Percentiles rank a stretch among this genome's conserved stretches.
phyloP scores from a whole-genome alignment of 1,140 invertebrate genomes.

The Drosophila bocki region DNA sequence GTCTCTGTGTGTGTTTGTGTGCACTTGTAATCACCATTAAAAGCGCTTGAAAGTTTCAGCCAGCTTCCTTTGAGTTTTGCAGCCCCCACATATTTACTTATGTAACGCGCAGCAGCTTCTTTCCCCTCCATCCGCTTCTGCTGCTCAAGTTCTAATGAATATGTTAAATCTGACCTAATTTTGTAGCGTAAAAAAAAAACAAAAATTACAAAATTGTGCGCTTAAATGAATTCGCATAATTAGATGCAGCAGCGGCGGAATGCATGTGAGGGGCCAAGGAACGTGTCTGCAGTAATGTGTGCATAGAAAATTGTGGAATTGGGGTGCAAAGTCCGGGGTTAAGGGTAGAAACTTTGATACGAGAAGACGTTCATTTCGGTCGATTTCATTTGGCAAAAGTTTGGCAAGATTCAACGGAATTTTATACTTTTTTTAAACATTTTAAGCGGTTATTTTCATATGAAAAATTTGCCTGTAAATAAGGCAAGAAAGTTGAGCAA shows the following conservation, averaged over 20 bases:
- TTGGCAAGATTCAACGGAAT: background rate
- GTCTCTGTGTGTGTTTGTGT: slow-evolving; percentile 16
- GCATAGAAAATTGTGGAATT: background rate
- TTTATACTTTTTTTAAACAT: background rate
- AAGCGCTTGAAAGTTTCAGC: slow-evolving; percentile 69
- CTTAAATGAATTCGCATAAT: slow-evolving; percentile 82
- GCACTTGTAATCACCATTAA: slow-evolving; percentile 81
- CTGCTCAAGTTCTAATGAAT: slow-evolving; percentile 72
- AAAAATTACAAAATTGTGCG: slow-evolving; percentile 55
- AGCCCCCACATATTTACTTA: slow-evolving; percentile 33
- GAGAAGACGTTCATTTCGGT: slow-evolving; percentile 11
- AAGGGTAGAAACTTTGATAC: slow-evolving; percentile 13
- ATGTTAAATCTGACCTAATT: slow-evolving; percentile 83
- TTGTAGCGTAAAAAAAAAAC: slow-evolving; percentile 33
- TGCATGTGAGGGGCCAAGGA: background rate
- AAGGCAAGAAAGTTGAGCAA: slow-evolving; percentile 20
- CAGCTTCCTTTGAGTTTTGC: slow-evolving; percentile 48
- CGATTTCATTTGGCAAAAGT: slow-evolving; percentile 29
- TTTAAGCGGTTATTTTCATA: background rate
- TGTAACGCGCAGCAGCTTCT: slow-evolving; percentile 26
- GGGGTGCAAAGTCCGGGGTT: slow-evolving; percentile 29
- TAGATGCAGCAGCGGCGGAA: slow-evolving; percentile 56
- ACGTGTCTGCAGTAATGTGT: slow-evolving; percentile 35
- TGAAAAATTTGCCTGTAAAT: background rate
- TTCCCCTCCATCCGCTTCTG: background rate